Conservation (phyloP, 2,888 invertebrate genomes). For the Serrognathus titanus region DNA sequence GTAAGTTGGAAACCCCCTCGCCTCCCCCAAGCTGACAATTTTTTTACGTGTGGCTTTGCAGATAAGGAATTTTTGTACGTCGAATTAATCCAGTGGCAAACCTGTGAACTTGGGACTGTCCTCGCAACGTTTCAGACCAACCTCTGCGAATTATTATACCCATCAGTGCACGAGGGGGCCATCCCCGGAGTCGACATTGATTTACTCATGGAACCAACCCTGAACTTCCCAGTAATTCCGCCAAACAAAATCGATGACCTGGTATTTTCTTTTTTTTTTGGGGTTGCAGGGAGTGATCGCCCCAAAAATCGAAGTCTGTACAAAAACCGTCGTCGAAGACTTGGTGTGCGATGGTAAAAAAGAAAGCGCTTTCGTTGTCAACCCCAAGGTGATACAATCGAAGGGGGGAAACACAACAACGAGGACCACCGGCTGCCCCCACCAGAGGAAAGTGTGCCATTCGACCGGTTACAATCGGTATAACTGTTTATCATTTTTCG, state of each 20-base stretch:
- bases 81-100: constrained; percentile 64
- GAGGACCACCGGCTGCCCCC: constrained; percentile 28
- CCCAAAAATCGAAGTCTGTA: constrained; percentile 68
- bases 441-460: constrained; percentile 55
- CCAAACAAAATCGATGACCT: not conserved
- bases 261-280: not conserved
- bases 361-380: not conserved
- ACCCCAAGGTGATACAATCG: constrained; percentile 36
- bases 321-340: constrained; percentile 66
- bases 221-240: constrained; percentile 61
- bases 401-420: constrained; percentile 26
- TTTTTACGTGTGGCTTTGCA: constrained; percentile 26
- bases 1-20: constrained; percentile 40
- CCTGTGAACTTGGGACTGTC: constrained; percentile 49
- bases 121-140: constrained; percentile 64
- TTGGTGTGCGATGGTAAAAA: constrained; percentile 39
- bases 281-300: constrained; percentile 36
- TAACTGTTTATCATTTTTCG: not conserved
- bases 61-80: constrained; percentile 61
- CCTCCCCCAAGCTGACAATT: not conserved
- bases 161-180: constrained; percentile 54
- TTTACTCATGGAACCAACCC: constrained; percentile 64
- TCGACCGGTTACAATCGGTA: constrained; percentile 53
- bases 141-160: constrained; percentile 63
- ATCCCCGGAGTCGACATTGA: constrained; percentile 60